Evolutionary conservation across 2,797 vertebrate genomes (phyloP).

Genomic region (Anguilla marmorata): DNA sequence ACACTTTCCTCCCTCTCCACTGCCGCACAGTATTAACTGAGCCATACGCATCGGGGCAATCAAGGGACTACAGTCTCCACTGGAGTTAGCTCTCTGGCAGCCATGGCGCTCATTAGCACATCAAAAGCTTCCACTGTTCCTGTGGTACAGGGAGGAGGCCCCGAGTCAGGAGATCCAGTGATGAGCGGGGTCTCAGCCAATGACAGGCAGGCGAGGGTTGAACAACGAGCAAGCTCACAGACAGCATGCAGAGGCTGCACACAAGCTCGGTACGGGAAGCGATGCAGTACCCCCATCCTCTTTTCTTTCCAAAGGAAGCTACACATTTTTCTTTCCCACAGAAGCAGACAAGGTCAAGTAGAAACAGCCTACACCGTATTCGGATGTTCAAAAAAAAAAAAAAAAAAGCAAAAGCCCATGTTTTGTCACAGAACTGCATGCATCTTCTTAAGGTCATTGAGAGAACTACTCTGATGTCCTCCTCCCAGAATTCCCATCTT

Average conservation of each 20-base stretch:
- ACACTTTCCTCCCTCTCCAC: background rate
- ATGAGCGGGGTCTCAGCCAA: background rate
- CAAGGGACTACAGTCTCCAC: background rate
- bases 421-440: background rate
- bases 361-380: background rate
- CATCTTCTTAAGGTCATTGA: background rate
- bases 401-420: background rate
- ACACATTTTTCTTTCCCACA: background rate
- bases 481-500: background rate
- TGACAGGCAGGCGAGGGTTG: background rate
- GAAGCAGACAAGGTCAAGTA: background rate
- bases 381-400: background rate
- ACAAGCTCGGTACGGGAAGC: background rate
- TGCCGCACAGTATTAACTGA: background rate
- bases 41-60: no score
- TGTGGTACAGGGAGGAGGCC: background rate
- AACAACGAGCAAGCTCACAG: background rate
- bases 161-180: slow-evolving; percentile 18
- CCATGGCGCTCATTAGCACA: slow-evolving; percentile 12
- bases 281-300: background rate
- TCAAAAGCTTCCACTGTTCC: background rate
- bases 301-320: background rate
- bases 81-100: background rate
- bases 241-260: background rate
- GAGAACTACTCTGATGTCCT: background rate